Base-by-base conservation (phyloP, 1,140 invertebrate genomes). In the Leptinotarsa defecta region DNA sequence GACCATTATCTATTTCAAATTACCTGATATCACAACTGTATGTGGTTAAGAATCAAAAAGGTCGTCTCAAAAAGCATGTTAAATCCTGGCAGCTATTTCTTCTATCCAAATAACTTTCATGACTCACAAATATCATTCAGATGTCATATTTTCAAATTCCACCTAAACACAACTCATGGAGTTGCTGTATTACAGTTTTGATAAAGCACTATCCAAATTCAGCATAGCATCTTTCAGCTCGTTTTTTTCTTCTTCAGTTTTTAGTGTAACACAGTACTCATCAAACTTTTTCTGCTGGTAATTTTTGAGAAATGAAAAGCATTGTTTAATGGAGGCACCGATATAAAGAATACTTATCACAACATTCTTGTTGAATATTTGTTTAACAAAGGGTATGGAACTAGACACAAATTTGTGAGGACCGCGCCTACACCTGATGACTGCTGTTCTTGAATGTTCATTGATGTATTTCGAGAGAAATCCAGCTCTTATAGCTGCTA, bases 401-500 rank as follows among this genome's bases (percentile, higher is more conserved):
- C 90, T 91, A 1, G 91, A 86, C 6, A 94, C 86, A 84, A 92
- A 90, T 82, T 86, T 88, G 79, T 95, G 92, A 11, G 93, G 92
- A 2, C 92, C 91, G 85, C 94, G 93, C 77, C 92, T 86, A 34
- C 88, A 88, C 81, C 91, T 88, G 69, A 94, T 87, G 20, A 95
- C 87, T 0, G 91, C 92, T 79, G 94, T 91, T 87, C 89, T 90
- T 3, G 93, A 94, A 62, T 89, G 88, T 76, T 89, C 86, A 85
- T 95, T 94, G 79, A 91, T 94, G 86, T 94, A 94, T 88, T 93
- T 94, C 43, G 92, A 91, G 85, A 87, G 85, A 81, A 94, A 92
- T 27, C 92, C 93, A 72, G 89, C 86, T 85, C 88, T 90, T 48
- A 92, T 87, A 17, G 92, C 85, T 6, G 92, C 92, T 20, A 88